phyloP scores from a whole-genome alignment of 2,888 invertebrate species.

The Agrotis puta region DNA sequence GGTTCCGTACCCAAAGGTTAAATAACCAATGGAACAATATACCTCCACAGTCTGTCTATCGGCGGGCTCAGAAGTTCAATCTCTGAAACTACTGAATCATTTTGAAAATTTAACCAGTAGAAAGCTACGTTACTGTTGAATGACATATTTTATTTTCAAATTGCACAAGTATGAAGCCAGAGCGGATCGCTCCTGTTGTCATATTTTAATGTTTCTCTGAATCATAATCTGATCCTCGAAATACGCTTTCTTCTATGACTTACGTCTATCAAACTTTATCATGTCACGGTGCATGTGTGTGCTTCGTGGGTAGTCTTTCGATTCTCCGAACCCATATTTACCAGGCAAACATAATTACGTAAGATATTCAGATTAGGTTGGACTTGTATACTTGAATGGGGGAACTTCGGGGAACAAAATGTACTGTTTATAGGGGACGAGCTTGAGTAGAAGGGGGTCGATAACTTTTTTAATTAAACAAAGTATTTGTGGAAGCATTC shows the following conservation, averaged over 20 bases:
- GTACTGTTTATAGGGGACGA: slow-evolving; percentile 18
- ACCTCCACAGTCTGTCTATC: too few relatives aligned
- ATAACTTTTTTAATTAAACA: slow-evolving; percentile 9
- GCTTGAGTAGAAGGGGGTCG: neutral
- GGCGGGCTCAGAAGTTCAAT: too few relatives aligned
- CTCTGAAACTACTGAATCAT: too few relatives aligned
- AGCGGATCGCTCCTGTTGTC: too few relatives aligned
- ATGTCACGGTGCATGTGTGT: slow-evolving; percentile 16
- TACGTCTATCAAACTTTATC: slow-evolving; percentile 20
- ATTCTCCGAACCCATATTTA: slow-evolving; percentile 51
- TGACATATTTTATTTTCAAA: too few relatives aligned
- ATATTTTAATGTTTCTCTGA: too few relatives aligned
- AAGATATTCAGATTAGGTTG: slow-evolving; percentile 54
- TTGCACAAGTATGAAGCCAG: too few relatives aligned
- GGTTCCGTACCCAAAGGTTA: too few relatives aligned
- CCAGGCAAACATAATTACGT: slow-evolving; percentile 58
- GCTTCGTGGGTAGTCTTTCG: slow-evolving; percentile 35
- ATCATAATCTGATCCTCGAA: neutral
- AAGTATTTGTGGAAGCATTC: slow-evolving; percentile 6
- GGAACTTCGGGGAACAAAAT: slow-evolving; percentile 26
- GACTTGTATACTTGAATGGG: slow-evolving; percentile 8
- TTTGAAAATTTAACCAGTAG: too few relatives aligned
- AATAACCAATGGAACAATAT: too few relatives aligned
- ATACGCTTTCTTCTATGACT: neutral
- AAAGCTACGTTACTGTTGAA: too few relatives aligned